Conservation (phyloP, 2,113 vertebrate species). For the Talpa occidentalis region DNA sequence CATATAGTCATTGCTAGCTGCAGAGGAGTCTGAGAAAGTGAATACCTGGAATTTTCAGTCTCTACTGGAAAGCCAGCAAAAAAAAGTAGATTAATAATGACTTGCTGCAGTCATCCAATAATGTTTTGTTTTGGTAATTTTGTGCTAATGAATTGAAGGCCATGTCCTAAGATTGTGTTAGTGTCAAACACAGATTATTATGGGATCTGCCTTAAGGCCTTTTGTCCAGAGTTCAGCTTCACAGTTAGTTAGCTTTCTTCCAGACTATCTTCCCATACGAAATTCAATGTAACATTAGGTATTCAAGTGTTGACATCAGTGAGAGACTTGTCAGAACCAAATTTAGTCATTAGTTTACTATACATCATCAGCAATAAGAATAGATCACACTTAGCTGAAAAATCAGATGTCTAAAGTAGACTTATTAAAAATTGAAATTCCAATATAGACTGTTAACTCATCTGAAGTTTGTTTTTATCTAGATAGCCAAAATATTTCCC, state of each 20-base stretch:
- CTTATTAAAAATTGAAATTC: conserved; percentile 38
- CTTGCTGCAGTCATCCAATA: not conserved
- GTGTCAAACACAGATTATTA: not conserved
- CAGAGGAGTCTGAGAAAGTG: not conserved
- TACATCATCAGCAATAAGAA: conserved; percentile 34
- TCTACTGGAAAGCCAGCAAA: not conserved
- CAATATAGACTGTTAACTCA: conserved; percentile 7
- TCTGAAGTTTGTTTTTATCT: conserved; percentile 45
- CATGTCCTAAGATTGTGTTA: not conserved
- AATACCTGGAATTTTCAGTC: not conserved
- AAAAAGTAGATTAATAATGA: not conserved
- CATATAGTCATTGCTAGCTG: not conserved
- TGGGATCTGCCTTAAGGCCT: not conserved
- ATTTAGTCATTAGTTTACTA: conserved; percentile 18
- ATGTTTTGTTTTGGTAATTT: conserved; percentile 1
- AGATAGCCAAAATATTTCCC: conserved; percentile 57
- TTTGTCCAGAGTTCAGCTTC: conserved; percentile 29
- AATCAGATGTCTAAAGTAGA: not conserved
- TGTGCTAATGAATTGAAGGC: not conserved
- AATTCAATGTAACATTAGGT: not conserved
- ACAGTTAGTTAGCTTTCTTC: not conserved
- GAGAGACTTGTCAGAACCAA: conserved; percentile 41
- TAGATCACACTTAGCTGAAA: conserved; percentile 54
- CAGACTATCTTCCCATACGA: not conserved
- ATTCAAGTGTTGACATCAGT: conserved; percentile 51